A percentile compares a stretch with the other conserved stretches of the same genome.
phyloP scores from a whole-genome alignment of 2,888 invertebrate species.

The Drosophila aldrichi region DNA sequence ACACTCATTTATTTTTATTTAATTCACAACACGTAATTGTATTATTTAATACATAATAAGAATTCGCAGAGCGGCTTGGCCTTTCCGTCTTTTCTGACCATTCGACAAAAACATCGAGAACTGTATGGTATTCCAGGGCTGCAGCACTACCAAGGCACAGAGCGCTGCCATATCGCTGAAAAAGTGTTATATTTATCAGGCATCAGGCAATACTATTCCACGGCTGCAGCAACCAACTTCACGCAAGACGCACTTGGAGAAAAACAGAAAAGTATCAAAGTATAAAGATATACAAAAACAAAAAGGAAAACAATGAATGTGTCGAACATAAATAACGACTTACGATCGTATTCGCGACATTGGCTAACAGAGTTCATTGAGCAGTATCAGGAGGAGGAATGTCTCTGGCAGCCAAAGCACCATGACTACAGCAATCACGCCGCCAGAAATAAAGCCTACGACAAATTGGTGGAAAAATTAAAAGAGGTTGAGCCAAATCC shows the following conservation, averaged over 20 bases:
- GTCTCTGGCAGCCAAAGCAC: slow-evolving; percentile 84
- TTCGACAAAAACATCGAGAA: slow-evolving; percentile 32
- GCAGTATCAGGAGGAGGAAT: slow-evolving; percentile 83
- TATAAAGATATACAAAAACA: slow-evolving; percentile 20
- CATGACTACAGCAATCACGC: slow-evolving; percentile 84
- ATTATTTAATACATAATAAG: slow-evolving; percentile 51
- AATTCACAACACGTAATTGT: slow-evolving; percentile 35
- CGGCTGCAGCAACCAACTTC: slow-evolving; percentile 64
- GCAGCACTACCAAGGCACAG: not conserved
- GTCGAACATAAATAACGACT: slow-evolving; percentile 79
- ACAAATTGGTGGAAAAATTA: slow-evolving; percentile 83
- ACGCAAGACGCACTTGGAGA: slow-evolving; percentile 68
- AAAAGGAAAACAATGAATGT: slow-evolving; percentile 54
- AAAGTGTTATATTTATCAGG: not conserved
- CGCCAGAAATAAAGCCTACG: slow-evolving; percentile 83
- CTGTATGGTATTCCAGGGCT: slow-evolving; percentile 34
- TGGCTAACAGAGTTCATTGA: slow-evolving; percentile 85
- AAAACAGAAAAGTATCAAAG: slow-evolving; percentile 59
- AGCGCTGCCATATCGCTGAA: slow-evolving; percentile 29
- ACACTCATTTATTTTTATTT: slow-evolving; percentile 47
- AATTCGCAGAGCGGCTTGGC: slow-evolving; percentile 47
- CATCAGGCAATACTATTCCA: slow-evolving; percentile 4
- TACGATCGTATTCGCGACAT: slow-evolving; percentile 84
- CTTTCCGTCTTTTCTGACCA: slow-evolving; percentile 18
- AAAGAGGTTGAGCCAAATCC: slow-evolving; percentile 85